A percentile compares a stretch with the other conserved stretches of the same genome.
Evolutionary conservation across 2,888 invertebrate species (phyloP).

Genomic region (Amphipyra tragopoginis): DNA sequence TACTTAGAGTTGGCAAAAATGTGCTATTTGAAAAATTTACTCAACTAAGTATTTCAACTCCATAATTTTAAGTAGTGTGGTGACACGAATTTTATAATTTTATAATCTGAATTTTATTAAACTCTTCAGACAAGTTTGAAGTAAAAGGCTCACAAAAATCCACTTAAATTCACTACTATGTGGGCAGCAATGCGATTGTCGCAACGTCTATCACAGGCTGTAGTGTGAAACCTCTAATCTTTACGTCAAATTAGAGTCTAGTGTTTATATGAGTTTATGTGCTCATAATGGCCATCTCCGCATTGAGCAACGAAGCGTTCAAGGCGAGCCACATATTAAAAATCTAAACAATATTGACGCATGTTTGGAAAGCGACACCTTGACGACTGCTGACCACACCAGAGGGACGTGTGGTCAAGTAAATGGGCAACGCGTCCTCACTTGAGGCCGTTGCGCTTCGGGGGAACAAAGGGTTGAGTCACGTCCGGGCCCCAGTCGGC

Average conservation of each 20-base stretch:
- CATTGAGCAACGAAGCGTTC: slow-evolving; percentile 79
- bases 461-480: slow-evolving; percentile 86
- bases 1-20: neutral
- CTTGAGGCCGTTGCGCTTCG: slow-evolving; percentile 72
- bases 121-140: slow-evolving; percentile 1
- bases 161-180: slow-evolving; percentile 60
- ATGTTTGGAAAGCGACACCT: slow-evolving; percentile 80
- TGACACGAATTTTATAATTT: slow-evolving; percentile 1
- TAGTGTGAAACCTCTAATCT: slow-evolving; percentile 68
- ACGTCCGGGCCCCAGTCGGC: slow-evolving; percentile 79
- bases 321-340: slow-evolving; percentile 84
- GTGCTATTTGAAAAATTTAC: neutral
- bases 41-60: neutral
- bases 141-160: slow-evolving; percentile 34
- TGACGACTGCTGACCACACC: slow-evolving; percentile 67
- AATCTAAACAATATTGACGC: slow-evolving; percentile 79
- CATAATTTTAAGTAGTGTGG: neutral
- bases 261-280: slow-evolving; percentile 70
- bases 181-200: slow-evolving; percentile 68
- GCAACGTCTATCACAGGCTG: slow-evolving; percentile 65
- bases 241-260: slow-evolving; percentile 74
- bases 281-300: slow-evolving; percentile 75
- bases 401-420: slow-evolving; percentile 49
- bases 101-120: neutral
- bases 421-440: slow-evolving; percentile 66